Percentiles rank a stretch among this genome's conserved stretches.
Conservation (phyloP, 2,113 vertebrate genomes). For the Agapornis roseicollis region DNA sequence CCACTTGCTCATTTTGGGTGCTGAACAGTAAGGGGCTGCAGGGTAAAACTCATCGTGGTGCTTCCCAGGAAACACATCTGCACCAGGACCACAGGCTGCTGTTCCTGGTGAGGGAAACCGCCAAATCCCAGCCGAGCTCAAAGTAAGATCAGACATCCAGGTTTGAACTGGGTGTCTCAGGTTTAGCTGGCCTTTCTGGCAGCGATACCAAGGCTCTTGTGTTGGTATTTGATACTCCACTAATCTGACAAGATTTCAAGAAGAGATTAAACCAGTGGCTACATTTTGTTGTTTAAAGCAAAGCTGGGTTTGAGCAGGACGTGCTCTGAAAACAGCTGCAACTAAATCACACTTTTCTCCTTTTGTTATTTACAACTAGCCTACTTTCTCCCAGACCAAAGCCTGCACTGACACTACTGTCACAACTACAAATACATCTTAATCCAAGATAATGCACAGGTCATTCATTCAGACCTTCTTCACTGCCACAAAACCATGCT, state of each 20-base stretch:
- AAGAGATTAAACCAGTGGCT: background rate
- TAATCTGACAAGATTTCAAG: background rate
- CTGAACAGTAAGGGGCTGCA: background rate
- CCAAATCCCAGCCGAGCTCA: background rate
- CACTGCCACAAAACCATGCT: background rate
- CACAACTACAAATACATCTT: background rate
- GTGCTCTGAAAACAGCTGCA: background rate
- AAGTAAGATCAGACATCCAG: background rate
- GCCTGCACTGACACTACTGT: background rate
- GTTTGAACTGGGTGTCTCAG: background rate
- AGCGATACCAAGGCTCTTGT: background rate
- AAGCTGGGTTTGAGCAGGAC: background rate
- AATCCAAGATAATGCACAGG: background rate
- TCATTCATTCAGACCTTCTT: background rate
- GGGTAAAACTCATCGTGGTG: background rate
- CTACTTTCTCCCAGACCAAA: conserved; percentile 21
- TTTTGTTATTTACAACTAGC: background rate
- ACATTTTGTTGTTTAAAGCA: background rate
- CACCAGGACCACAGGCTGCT: background rate
- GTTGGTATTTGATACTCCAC: background rate
- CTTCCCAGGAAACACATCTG: background rate
- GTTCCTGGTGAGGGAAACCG: background rate
- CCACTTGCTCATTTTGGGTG: background rate
- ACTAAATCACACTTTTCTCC: background rate
- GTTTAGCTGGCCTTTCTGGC: background rate